Evolutionary conservation across 1,140 invertebrate genomes (phyloP), one percentile per base, ranked within the genome.

Genomic region (Lamellibrachia luymesi): DNA sequence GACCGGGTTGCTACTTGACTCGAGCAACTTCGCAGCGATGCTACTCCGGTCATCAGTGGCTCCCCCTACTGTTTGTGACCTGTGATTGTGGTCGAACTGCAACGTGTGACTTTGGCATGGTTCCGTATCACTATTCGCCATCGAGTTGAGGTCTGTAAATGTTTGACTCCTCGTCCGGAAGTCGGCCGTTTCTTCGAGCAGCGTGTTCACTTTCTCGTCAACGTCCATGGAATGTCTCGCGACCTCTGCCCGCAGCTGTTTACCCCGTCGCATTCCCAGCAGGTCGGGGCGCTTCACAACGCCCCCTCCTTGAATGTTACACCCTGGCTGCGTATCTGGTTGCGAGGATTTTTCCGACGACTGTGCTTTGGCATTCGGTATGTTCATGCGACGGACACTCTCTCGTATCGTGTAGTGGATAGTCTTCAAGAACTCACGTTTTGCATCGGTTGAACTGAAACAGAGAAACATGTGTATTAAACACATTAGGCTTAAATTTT

Each of bases 321-420:
- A 13, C 17, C 51, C 51, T 92, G 50, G 17, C 50, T 92, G 92
- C 25, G 6, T 13, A 50, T 91, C 50, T 10, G 92, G 50, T 50
- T 51, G 50, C 4, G 92, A 5, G 27, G 50, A 51, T 92, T 50
- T 27, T 92, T 50, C 50, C 2, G 50, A 92, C 52, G 51, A 4
- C n/a, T 92, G 50, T 56, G 51, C 6, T 52, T 93, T 93, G 38
- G 92, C 25, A 50, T 49, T 51, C 13, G 92, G 92, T 22, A 95
- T 93, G 7, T 94, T 94, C 95, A 96, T 95, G 94, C 94, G 95
- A 80, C 95, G 95, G 93, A 96, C 95, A 95, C 95, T 95, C 93
- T 99, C 99, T 93, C 98, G 97, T 94, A 99, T 99, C 90, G 99
- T 99, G 96, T 99, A 98, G 92, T 98, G 97, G 94, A 99, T 99